phyloP scores from a whole-genome alignment of 2,113 vertebrate genomes.

The Paradisaea rubra region DNA sequence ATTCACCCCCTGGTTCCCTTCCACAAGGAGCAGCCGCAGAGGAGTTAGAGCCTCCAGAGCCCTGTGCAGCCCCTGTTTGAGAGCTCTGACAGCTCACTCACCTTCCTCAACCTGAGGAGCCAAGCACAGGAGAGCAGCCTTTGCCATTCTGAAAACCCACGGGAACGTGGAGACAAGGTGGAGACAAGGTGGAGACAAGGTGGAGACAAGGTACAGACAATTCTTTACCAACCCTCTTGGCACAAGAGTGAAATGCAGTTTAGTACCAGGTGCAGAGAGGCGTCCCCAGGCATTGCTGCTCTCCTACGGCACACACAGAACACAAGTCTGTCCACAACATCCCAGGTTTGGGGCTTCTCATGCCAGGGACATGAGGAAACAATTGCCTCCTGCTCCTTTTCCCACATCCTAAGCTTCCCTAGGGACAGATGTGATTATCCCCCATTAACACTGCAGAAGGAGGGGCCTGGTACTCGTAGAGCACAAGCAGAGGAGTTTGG shows the following conservation, averaged over 20 bases:
- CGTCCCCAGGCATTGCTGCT: background rate
- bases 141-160: background rate
- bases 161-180: background rate
- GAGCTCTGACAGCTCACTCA: background rate
- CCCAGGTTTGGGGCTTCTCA: background rate
- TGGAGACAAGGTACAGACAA: background rate
- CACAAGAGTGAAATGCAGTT: background rate
- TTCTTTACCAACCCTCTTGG: background rate
- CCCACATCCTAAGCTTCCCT: background rate
- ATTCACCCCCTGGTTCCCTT: background rate
- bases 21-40: background rate
- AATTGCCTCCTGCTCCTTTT: background rate
- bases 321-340: background rate
- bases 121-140: background rate
- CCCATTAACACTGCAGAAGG: background rate
- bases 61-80: background rate
- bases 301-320: background rate
- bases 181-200: background rate
- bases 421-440: background rate
- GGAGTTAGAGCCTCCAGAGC: background rate
- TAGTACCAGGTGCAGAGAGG: background rate
- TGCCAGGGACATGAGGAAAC: background rate
- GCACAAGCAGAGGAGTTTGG: background rate
- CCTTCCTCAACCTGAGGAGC: background rate
- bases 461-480: background rate